Conservation (phyloP, 2,888 invertebrate genomes). For the Anagyrus pseudococci region DNA sequence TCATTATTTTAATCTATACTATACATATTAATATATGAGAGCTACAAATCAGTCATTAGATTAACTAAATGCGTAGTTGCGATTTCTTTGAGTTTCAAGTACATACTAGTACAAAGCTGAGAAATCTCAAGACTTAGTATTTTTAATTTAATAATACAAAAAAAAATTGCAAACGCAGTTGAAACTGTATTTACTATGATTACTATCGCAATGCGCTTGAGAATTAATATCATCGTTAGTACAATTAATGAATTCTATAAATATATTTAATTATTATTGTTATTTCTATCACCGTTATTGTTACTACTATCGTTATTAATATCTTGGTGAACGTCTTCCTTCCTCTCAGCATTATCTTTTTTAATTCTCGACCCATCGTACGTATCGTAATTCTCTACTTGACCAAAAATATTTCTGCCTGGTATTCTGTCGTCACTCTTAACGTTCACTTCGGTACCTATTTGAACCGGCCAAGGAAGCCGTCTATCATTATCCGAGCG, state of each 20-base stretch:
- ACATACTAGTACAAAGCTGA: neutral
- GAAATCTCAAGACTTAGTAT: neutral
- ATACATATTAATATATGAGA: no score
- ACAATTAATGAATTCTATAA: conserved; percentile 11
- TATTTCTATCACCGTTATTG: conserved; percentile 21
- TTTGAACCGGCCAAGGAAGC: conserved; percentile 54
- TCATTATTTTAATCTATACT: no score
- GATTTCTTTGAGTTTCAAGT: no score
- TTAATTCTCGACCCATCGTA: conserved; percentile 46
- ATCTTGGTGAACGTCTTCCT: conserved; percentile 32
- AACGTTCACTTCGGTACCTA: conserved; percentile 55
- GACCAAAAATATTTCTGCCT: conserved; percentile 55
- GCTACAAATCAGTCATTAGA: no score
- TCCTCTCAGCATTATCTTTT: conserved; percentile 38
- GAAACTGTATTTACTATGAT: neutral
- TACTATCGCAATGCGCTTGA: neutral
- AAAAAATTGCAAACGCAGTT: no score
- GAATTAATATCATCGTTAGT: neutral
- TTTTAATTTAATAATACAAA: neutral
- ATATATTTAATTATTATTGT: conserved; percentile 6
- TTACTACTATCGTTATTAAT: conserved; percentile 14
- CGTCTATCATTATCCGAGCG: conserved; percentile 43
- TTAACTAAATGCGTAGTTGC: no score
- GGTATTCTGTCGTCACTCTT: conserved; percentile 55
- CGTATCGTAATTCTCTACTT: conserved; percentile 50